Base-by-base conservation (phyloP, 2,888 invertebrate genomes). In the Cinara cedri region DNA sequence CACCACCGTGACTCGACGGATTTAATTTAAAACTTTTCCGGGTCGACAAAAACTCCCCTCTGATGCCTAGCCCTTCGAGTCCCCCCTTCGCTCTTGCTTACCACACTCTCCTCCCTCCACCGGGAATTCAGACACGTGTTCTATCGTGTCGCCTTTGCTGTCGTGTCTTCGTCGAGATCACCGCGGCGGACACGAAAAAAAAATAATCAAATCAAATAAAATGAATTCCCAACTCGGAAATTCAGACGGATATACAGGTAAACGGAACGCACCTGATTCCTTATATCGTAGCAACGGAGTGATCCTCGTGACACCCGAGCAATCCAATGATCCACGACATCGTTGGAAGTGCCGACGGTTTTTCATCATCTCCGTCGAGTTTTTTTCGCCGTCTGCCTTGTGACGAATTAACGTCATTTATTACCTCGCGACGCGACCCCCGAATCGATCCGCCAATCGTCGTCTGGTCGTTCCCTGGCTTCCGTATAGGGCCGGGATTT, bases 21-120 rank as follows among this genome's bases (percentile, higher is more conserved):
- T 78, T 78, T 70, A 78, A 70, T 78, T 78, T 78, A 70, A 78
- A 78, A 78, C 68, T 78, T 78, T 70, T 51, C 60, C 51, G 57
- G 24, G 44, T 68, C 76, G 51, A 78, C 49, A 78, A 78, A 70
- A 78, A 70, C 70, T 66, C 57, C 13, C 1, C 16, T 21, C 21
- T n/a, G 24, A 34, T 6, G 6, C 34, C 34, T 34, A 34, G 6
- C 34, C 34, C 34, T 4, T 34, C 34, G 3, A 34, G 3, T 34
- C 34, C 6, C 46, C 14, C 21, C 55, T 21, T 42, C 62, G 55
- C 46, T n/a, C 68, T 8, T 16, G 21, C 46, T 26, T 60, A 51
- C 16, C 26, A 34, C 62, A 34, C 62, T 21, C 26, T n/a, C 68
- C 13, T 16, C 14, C 46, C 26, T 60, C 62, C 16, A 19, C 49